Conservation (phyloP, 1,140 invertebrate genomes). For the Lordiphosa mommai region DNA sequence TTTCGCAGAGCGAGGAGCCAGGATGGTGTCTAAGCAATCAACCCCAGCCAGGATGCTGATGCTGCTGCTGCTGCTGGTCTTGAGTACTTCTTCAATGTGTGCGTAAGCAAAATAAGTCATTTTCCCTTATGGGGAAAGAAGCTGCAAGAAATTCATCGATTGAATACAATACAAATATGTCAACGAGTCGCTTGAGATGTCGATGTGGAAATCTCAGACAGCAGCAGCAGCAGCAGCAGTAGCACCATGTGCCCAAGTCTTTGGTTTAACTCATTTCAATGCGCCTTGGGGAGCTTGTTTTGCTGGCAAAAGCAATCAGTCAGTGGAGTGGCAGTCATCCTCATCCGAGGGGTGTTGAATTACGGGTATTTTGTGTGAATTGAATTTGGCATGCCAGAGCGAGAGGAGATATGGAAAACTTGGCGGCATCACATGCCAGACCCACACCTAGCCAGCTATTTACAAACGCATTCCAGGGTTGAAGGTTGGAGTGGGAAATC, state of each 20-base stretch:
- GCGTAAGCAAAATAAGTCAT: conserved; percentile 77
- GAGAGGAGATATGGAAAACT: neutral
- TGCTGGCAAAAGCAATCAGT: conserved; percentile 66
- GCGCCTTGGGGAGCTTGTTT: conserved; percentile 53
- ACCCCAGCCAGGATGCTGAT: conserved; percentile 14
- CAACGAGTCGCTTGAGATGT: conserved; percentile 77
- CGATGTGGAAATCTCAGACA: conserved; percentile 64
- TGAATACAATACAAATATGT: conserved; percentile 78
- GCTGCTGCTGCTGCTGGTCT: conserved; percentile 18
- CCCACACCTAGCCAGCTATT: conserved; percentile 71
- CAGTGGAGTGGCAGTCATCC: conserved; percentile 61
- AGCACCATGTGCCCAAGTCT: conserved; percentile 11
- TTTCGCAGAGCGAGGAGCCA: conserved; percentile 24
- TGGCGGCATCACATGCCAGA: conserved; percentile 30
- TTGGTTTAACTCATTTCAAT: conserved; percentile 71
- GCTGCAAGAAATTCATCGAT: conserved; percentile 71
- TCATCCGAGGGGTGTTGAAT: conserved; percentile 66
- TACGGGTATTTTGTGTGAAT: conserved; percentile 76
- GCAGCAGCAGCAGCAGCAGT: conserved; percentile 12
- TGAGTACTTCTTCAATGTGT: conserved; percentile 62
- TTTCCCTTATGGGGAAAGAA: conserved; percentile 64
- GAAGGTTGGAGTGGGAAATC: conserved; percentile 4
- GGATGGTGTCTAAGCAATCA: conserved; percentile 36
- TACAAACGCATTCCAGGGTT: conserved; percentile 65
- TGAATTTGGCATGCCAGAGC: conserved; percentile 64